A percentile compares a stretch with the other conserved stretches of the same genome.
Evolutionary conservation across 2,888 invertebrate genomes (phyloP).

Genomic region (Apodemia mormo): DNA sequence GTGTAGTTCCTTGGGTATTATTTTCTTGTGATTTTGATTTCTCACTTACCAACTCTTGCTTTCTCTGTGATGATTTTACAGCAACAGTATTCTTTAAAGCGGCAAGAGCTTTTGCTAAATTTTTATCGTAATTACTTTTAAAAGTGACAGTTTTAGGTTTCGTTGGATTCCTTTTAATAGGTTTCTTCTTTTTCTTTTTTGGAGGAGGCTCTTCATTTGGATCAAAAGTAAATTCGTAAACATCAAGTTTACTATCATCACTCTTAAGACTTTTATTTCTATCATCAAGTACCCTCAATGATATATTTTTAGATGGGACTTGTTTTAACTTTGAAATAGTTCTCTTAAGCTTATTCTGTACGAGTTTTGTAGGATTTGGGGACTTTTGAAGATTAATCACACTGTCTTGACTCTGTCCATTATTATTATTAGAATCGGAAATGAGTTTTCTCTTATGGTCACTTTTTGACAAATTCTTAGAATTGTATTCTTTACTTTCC

Average conservation of each 20-base stretch:
- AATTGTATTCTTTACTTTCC: slow-evolving; percentile 36
- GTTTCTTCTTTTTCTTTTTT: slow-evolving; percentile 65
- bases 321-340: slow-evolving; percentile 30
- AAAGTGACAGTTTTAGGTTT: slow-evolving; percentile 53
- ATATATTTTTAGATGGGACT: slow-evolving; percentile 45
- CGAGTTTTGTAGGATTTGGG: slow-evolving; percentile 17
- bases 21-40: slow-evolving; percentile 29
- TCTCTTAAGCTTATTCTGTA: slow-evolving; percentile 26
- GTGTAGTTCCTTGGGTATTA: not conserved
- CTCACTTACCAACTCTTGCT: not conserved
- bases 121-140: slow-evolving; percentile 64
- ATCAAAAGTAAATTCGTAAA: slow-evolving; percentile 76
- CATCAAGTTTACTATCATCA: slow-evolving; percentile 52
- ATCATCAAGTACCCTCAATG: slow-evolving; percentile 53
- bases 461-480: not conserved
- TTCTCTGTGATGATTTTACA: slow-evolving; percentile 37
- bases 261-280: slow-evolving; percentile 45
- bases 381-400: not conserved
- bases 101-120: slow-evolving; percentile 60
- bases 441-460: slow-evolving; percentile 23
- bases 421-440: slow-evolving; percentile 58
- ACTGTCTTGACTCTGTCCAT: slow-evolving; percentile 38
- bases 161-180: slow-evolving; percentile 49
- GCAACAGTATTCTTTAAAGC: slow-evolving; percentile 53
- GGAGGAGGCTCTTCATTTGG: slow-evolving; percentile 69